Evolutionary conservation across 1,140 invertebrate genomes (phyloP).

Genomic region (Ditylenchus dipsaci): DNA sequence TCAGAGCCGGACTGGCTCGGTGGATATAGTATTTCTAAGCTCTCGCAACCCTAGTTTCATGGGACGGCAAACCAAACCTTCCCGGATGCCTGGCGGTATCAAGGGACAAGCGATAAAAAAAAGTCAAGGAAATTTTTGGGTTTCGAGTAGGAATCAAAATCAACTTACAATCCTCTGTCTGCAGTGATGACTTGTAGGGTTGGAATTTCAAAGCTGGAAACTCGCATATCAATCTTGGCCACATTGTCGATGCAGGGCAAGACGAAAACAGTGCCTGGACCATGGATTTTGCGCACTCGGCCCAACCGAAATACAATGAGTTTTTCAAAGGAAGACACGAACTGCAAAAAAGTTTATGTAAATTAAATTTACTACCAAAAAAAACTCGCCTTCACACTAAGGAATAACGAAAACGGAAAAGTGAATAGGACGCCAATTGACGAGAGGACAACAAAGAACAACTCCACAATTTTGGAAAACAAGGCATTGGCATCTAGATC

Average conservation of each 20-base stretch:
- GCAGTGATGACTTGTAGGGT: slow-evolving; percentile 35
- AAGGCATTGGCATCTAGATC: slow-evolving; percentile 1
- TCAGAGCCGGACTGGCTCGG: too few species aligned
- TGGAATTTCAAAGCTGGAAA: slow-evolving; percentile 32
- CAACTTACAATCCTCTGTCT: slow-evolving; percentile 17
- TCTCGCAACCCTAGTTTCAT: too few species aligned
- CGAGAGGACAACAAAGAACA: slow-evolving; percentile 12
- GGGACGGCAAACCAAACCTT: too few species aligned
- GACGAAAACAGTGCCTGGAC: slow-evolving; percentile 34
- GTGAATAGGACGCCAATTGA: slow-evolving; percentile 32
- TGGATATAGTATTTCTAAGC: too few species aligned
- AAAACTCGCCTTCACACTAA: slow-evolving; percentile 29
- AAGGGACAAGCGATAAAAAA: too few species aligned
- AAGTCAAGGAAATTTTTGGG: too few species aligned
- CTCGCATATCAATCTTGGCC: slow-evolving; percentile 31
- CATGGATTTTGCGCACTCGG: slow-evolving; percentile 23
- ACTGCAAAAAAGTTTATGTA: slow-evolving; percentile 29
- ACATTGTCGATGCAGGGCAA: slow-evolving; percentile 42
- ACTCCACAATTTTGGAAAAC: slow-evolving; percentile 9
- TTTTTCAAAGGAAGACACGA: slow-evolving; percentile 31
- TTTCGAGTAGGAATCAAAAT: too few species aligned
- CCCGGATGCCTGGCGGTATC: too few species aligned
- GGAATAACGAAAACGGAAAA: slow-evolving; percentile 39
- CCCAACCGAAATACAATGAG: slow-evolving; percentile 42
- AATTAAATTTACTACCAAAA: too few species aligned